These are phyloP conservation scores for Falco columbarius DNA, from an alignment of 2,797 vertebrate genomes.

Conservation along the genomic window DNA sequence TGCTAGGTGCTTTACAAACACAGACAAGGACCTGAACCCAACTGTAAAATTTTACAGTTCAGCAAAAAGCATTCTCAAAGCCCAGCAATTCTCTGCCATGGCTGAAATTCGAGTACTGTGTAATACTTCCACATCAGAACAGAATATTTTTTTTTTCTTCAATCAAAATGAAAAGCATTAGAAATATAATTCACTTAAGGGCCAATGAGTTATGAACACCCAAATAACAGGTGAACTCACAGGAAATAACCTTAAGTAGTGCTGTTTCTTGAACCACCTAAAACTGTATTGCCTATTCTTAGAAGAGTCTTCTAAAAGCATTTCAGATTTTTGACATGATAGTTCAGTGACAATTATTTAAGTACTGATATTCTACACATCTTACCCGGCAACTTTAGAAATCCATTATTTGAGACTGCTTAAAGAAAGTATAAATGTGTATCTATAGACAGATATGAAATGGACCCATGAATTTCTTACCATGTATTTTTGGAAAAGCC, in stretches of 20 bases:
- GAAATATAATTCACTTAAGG: background rate
- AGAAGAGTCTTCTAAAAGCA: background rate
- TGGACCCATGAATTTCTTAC: background rate
- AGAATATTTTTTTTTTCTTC: background rate
- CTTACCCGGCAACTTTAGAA: background rate
- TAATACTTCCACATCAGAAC: background rate
- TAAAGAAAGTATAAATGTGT: background rate
- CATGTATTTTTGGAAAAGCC: background rate
- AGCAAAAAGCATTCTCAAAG: background rate
- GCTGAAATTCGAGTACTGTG: background rate
- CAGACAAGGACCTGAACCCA: background rate
- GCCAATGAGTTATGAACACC: background rate
- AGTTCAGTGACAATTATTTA: background rate
- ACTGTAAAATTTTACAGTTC: background rate
- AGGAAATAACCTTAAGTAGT: background rate
- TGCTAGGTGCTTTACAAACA: background rate
- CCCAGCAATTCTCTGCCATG: fast-evolving
- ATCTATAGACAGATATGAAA: background rate
- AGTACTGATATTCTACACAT: background rate
- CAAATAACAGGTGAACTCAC: background rate
- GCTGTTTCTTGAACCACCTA: background rate
- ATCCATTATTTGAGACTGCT: background rate
- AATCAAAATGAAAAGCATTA: background rate
- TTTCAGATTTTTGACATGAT: background rate
- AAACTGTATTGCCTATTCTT: background rate